Evolutionary conservation across 2,888 invertebrate species (phyloP).

Genomic region (Melieria crassipennis): DNA sequence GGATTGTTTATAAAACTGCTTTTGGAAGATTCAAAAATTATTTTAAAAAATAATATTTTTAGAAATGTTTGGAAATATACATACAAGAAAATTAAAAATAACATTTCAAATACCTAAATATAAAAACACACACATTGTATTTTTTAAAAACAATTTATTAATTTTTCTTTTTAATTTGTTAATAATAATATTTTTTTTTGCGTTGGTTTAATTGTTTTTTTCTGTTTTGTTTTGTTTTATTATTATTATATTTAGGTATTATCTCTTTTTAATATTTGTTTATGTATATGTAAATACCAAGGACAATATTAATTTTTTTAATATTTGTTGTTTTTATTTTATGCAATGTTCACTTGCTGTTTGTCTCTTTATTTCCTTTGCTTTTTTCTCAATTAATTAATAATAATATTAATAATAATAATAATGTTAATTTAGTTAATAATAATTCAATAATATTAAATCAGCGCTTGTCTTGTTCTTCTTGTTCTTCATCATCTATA

Average conservation of each 20-base stretch:
- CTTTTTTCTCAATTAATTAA: slow-evolving; percentile 58
- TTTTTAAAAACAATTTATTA: slow-evolving; percentile 50
- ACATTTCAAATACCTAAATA: neutral
- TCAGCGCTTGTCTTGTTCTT: slow-evolving; percentile 52
- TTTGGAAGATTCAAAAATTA: too few species aligned
- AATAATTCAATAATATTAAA: slow-evolving; percentile 55
- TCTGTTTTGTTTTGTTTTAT: slow-evolving; percentile 1
- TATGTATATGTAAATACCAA: slow-evolving; percentile 64
- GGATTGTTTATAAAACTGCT: too few species aligned
- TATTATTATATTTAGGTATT: slow-evolving; percentile 7
- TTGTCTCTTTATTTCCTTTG: slow-evolving; percentile 32
- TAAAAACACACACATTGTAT: slow-evolving; percentile 31
- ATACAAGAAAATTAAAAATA: neutral
- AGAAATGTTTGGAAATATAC: neutral
- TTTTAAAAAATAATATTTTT: too few species aligned
- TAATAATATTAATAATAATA: slow-evolving; percentile 42
- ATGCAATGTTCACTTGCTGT: slow-evolving; percentile 40
- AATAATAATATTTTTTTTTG: slow-evolving; percentile 42
- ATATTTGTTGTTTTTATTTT: slow-evolving; percentile 23
- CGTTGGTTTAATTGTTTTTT: too few species aligned
- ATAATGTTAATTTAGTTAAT: slow-evolving; percentile 18
- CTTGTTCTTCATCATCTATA: slow-evolving; percentile 39
- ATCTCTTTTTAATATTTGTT: slow-evolving; percentile 28
- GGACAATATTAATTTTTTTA: slow-evolving; percentile 62
- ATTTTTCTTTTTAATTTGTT: slow-evolving; percentile 42